Percentiles rank a stretch among this genome's conserved stretches.
phyloP scores from a whole-genome alignment of 2,797 vertebrate species.

The Peromyscus eremicus region DNA sequence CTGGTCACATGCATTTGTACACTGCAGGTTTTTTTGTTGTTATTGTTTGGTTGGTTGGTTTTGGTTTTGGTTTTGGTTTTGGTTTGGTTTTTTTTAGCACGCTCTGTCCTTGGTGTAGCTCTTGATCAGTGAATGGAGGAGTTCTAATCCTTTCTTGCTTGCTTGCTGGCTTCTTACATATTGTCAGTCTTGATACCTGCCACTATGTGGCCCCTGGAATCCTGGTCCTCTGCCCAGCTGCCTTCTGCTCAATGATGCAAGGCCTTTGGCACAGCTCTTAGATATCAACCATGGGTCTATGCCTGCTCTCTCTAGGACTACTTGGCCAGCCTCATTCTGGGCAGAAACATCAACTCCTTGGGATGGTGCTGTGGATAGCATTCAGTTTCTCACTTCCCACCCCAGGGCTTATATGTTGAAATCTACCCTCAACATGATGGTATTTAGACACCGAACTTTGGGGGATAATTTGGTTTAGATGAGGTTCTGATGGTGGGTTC shows the following conservation, averaged over 20 bases:
- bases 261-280: neutral
- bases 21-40: neutral
- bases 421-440: neutral
- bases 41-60: neutral
- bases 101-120: neutral
- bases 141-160: neutral
- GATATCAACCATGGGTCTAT: neutral
- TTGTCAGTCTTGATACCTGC: neutral
- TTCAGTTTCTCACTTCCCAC: neutral
- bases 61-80: neutral
- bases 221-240: neutral
- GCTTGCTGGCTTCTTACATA: neutral
- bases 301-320: neutral
- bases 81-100: neutral
- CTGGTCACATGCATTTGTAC: neutral
- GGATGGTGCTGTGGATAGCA: neutral
- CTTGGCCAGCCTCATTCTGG: neutral
- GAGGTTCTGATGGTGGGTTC: neutral
- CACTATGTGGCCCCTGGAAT: neutral
- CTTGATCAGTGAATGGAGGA: neutral
- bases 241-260: neutral
- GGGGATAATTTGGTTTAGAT: neutral
- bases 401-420: neutral
- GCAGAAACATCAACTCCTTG: neutral
- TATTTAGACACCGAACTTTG: neutral